Evolutionary conservation across 1,140 invertebrate genomes (phyloP).

Genomic region (Frieseomelitta varia): DNA sequence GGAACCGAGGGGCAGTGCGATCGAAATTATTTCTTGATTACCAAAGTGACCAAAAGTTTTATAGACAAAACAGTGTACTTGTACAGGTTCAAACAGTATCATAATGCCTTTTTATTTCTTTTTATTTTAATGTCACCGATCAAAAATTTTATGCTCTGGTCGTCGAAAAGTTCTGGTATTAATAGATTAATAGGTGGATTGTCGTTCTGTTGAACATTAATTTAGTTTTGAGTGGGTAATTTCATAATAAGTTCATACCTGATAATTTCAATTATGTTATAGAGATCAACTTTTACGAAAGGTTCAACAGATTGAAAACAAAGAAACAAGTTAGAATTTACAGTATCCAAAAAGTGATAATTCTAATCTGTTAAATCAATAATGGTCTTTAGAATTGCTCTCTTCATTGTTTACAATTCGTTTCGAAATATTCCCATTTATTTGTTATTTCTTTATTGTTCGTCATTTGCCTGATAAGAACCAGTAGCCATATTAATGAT

Average conservation of each 20-base stretch:
- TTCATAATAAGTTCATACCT: neutral
- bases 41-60: too few relatives aligned
- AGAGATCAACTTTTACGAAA: neutral
- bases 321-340: neutral
- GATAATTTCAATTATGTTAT: neutral
- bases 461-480: neutral
- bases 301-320: too few relatives aligned
- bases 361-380: neutral
- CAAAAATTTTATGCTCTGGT: too few relatives aligned
- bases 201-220: too few relatives aligned
- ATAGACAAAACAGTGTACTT: too few relatives aligned
- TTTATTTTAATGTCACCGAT: too few relatives aligned
- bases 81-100: too few relatives aligned
- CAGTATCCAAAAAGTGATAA: neutral
- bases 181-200: too few relatives aligned
- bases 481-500: neutral
- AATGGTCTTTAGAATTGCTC: neutral
- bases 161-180: too few relatives aligned
- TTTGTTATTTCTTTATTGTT: neutral
- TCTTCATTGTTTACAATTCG: neutral
- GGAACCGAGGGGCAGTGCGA: conserved; percentile 40
- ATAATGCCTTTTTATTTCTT: too few relatives aligned
- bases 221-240: too few relatives aligned
- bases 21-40: neutral
- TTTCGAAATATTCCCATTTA: neutral